Conservation (phyloP, 2,888 invertebrate species). For the Clitarchus hookeri region DNA sequence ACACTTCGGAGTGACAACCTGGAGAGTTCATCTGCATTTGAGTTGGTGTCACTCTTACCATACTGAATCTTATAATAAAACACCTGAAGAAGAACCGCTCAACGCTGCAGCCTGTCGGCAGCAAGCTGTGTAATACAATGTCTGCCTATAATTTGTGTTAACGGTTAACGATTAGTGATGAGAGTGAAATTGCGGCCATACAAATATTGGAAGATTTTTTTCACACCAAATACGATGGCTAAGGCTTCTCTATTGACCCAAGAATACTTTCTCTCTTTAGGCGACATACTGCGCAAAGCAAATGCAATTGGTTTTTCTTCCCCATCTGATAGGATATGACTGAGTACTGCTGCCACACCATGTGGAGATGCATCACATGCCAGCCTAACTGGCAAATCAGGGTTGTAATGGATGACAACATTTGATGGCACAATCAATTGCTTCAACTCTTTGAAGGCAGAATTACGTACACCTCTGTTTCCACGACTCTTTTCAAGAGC, state of each 20-base stretch:
- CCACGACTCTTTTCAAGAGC: too few species aligned
- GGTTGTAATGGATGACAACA: not conserved
- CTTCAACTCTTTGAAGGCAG: too few species aligned
- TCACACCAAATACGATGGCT: too few species aligned
- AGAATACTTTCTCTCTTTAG: conserved; percentile 46
- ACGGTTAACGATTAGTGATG: too few species aligned
- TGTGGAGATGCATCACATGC: conserved; percentile 50
- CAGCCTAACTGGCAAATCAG: conserved; percentile 38
- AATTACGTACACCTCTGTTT: too few species aligned
- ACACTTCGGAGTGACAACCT: not conserved
- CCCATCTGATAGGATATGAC: conserved; percentile 42
- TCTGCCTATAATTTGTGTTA: conserved; percentile 46
- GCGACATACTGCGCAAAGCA: conserved; percentile 43
- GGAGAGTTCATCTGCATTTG: conserved; percentile 36
- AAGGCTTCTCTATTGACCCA: conserved; percentile 45
- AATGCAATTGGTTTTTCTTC: conserved; percentile 43
- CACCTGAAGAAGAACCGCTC: conserved; percentile 48
- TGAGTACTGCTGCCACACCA: conserved; percentile 45
- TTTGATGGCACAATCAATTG: not conserved
- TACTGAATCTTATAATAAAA: conserved; percentile 47
- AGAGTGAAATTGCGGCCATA: too few species aligned
- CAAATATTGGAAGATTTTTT: too few species aligned
- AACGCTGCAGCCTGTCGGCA: too few species aligned
- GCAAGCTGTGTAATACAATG: too few species aligned
- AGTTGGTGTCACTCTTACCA: conserved; percentile 36